Evolutionary conservation across 2,113 vertebrate genomes (phyloP), one percentile per base, ranked within the genome.

Genomic region (Dipodomys ordii): DNA sequence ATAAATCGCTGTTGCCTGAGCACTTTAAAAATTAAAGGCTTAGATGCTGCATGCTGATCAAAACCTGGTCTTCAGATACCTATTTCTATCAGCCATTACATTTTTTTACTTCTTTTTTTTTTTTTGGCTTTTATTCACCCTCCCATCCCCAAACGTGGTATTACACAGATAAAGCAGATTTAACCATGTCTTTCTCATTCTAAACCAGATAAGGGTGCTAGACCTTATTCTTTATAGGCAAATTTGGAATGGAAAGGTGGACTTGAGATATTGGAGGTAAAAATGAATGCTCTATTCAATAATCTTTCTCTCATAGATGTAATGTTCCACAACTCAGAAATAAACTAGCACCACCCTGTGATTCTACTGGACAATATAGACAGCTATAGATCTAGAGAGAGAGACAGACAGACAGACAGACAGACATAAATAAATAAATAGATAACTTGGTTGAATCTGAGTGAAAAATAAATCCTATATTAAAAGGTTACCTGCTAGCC

Each of bases 1-100:
- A 95, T 78, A 90, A 96, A 95, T 91, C 72, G 71, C 71, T 46
- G 62, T 39, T 64, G 89, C 82, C 73, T 32, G 32, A 91, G 72
- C 79, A 83, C 81, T 96, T 96, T 88, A 93, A 92, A 96, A 95
- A 96, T 96, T 90, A 93, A 95, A 95, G 79, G 76, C 92, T 96
- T 93, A 83, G 77, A 83, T 57, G 46, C 57, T 30, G 60, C 85
- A 57, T 86, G 82, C 74, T 93, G 94, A 85, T 94, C 44, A 39
- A 91, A 73, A 82, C 28, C 35, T 62, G 20, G 25, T 88, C 78
- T 85, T 87, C 83, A 80, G 79, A 85, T 79, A 49, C 44, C 28
- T 87, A 67, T 81, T 96, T 86, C 84, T 67, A 80, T 79, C 22
- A 74, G 60, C 62, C 77, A 69, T 69, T 71, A 89, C 8, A 28